Evolutionary conservation across 1,140 invertebrate genomes (phyloP), one percentile per base, ranked within the genome.

Genomic region (Holcopasites calliopsidis): DNA sequence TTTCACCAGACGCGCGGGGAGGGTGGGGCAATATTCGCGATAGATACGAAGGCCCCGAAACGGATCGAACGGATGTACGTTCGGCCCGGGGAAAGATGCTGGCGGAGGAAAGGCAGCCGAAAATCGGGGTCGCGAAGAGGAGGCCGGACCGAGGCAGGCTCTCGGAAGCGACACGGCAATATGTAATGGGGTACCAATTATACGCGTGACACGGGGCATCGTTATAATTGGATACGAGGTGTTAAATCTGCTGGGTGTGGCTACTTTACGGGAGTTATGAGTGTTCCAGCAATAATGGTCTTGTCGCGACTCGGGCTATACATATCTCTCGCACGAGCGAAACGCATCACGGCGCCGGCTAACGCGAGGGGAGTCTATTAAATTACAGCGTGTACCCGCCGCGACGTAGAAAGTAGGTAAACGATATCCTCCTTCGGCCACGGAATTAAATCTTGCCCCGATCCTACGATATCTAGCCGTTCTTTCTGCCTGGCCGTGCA

Each of bases 161-260:
- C 71, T 81, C 72, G 61, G 42, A 44, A 69, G 68, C 62, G 61
- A 69, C 58, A 21, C 28, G 47, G 49, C 52, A 58, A 71, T 83
- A 70, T 50, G 60, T 60, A 72, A 83, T 66, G 65, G 61, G 62
- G 64, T 64, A 71, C 57, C 77, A 76, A 77, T 86, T 76, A 82
- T 47, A 76, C 54, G 21, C 61, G 79, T 68, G 80, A 81, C 80
- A 81, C 69, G 68, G 74, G 50, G 68, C 79, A 77, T 82, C 73
- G 62, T 81, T 77, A 81, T 86, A 87, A 87, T 87, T 85, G 82
- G 86, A 83, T 85, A 77, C 80, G 82, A 87, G 84, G 86, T 86
- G 86, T 87, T 87, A 86, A 86, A 87, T 87, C 85, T 84, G 84
- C 55, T 85, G 72, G 86, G 86, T 82, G 85, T 79, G 84, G 86